Base-by-base conservation (phyloP, 2,888 invertebrate genomes). In the Nymphalis c-album region DNA sequence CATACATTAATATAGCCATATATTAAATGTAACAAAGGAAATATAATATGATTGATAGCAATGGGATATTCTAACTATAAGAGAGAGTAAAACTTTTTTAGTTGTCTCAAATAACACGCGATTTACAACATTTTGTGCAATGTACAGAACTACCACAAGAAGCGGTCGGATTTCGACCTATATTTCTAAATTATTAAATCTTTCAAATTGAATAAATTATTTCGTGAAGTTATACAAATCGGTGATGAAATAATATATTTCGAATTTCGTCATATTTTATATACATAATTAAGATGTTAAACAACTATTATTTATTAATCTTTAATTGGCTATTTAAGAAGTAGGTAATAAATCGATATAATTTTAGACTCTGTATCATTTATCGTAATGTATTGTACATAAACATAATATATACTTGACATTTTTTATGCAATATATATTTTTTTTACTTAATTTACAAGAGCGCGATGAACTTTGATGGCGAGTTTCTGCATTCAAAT, bases 131-230 rank as follows among this genome's bases (percentile, higher is more conserved):
- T n/a, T 55, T 31, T 31, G 31, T 7, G 31, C 31, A 16, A 31
- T 55, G 31, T 26, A 8, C 53, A 31, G 7, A 26, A 26, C 17
- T n/a, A 51, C 22, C 22, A 31, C 51, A 13, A 31, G 31, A 7
- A 16, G 13, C 1, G 51, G 51, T 7, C 31, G n/a, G 26, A 17
- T 53, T 26, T 31, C 53, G 53, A 55, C 31, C 53, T 55, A 55
- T 31, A 55, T 55, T 31, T 55, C 31, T 40, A 13, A 26, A 17
- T 55, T 55, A 55, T 17, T 26, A 55, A 31, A n/a, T 55, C 53
- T 1, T 55, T 55, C n/a, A 17, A 17, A 6, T 55, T 26, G 53
- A 26, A 53, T 31, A 53, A 17, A 31, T 17, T 31, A 31, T 31
- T 31, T 31, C 31, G 31, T 31, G 10, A 51, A 51, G 26, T 31